A percentile compares a stretch with the other conserved stretches of the same genome.
Evolutionary conservation across 1,140 invertebrate genomes (phyloP).

Genomic region (Pantala flavescens): DNA sequence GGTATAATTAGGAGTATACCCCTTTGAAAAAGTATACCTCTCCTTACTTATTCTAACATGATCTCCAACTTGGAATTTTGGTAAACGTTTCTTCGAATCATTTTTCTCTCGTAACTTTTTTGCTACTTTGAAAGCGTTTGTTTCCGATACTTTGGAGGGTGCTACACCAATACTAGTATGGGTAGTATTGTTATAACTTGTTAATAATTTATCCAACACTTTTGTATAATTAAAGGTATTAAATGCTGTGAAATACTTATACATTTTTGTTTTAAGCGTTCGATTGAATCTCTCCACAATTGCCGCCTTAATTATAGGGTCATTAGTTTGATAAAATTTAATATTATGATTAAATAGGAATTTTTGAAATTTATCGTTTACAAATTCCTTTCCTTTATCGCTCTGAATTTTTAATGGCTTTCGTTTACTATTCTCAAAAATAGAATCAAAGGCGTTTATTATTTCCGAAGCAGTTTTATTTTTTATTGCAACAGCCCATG

Average conservation of each 20-base stretch:
- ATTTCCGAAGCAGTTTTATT: constrained; percentile 34
- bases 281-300: not conserved
- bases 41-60: constrained; percentile 19
- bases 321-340: not conserved
- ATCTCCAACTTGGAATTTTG: constrained; percentile 19
- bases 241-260: not conserved
- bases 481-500: constrained; percentile 37
- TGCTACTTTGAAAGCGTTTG: not conserved
- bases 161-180: not conserved
- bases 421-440: constrained; percentile 15
- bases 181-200: not conserved
- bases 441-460: constrained; percentile 25
- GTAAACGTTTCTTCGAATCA: not conserved
- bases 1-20: constrained; percentile 18
- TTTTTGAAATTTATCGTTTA: not conserved
- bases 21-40: constrained; percentile 19
- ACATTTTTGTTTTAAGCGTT: not conserved
- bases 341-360: not conserved
- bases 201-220: not conserved
- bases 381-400: not conserved
- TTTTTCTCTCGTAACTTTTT: not conserved
- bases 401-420: not conserved
- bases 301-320: not conserved
- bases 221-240: not conserved
- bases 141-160: not conserved